Evolutionary conservation across 1,140 invertebrate species (phyloP).

Genomic region (Pseudachorutes palmiensis): DNA sequence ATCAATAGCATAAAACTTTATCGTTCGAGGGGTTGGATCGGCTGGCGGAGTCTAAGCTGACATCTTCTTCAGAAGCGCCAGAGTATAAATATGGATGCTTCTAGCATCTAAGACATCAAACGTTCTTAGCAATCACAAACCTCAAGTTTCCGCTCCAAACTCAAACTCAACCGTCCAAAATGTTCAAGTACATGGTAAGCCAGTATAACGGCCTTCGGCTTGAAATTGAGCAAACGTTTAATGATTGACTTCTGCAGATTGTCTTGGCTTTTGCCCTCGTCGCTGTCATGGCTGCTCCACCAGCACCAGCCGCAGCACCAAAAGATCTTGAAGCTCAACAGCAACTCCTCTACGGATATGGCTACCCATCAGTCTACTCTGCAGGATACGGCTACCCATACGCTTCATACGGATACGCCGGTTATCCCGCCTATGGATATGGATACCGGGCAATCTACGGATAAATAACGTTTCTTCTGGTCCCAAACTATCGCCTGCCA

Average conservation of each 20-base stretch:
- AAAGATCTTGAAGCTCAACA: not conserved
- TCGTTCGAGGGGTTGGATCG: no score
- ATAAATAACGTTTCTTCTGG: not conserved
- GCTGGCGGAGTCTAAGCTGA: no score
- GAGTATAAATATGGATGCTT: no score
- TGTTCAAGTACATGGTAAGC: constrained; percentile 26
- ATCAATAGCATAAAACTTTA: no score
- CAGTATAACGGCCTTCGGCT: no score
- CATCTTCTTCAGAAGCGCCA: no score
- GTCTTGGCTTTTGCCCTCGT: constrained; percentile 21
- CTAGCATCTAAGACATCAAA: no score
- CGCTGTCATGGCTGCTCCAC: constrained; percentile 20
- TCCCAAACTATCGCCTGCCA: not conserved
- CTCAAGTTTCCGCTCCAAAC: not conserved
- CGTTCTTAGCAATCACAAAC: no score
- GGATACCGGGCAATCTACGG: not conserved
- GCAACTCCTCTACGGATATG: not conserved
- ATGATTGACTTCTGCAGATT: no score
- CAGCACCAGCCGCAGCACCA: constrained; percentile 7
- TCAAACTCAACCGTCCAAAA: constrained; percentile 19
- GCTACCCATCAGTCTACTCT: constrained; percentile 18
- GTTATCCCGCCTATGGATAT: constrained; percentile 15
- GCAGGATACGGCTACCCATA: constrained; percentile 22
- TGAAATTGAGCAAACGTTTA: no score
- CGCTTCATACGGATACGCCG: constrained; percentile 8